phyloP scores from a whole-genome alignment of 2,113 vertebrate species.

The Gambusia holbrooki region DNA sequence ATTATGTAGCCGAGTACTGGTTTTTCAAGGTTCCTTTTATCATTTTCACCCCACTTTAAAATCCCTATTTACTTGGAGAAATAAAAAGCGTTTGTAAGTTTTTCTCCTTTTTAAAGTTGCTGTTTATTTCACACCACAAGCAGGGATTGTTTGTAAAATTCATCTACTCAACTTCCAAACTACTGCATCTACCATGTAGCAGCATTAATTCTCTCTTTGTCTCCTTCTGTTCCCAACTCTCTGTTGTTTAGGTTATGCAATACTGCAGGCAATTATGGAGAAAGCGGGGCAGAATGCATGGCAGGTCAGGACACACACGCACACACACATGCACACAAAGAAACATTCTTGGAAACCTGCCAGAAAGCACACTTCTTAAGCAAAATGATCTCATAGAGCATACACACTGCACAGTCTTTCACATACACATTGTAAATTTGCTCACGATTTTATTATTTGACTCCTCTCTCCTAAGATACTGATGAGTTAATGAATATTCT shows the following conservation, averaged over 20 bases:
- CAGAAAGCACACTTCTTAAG: constrained; percentile 19
- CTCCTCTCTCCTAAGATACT: neutral
- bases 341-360: constrained; percentile 31
- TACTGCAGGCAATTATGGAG: constrained; percentile 99
- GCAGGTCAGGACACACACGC: constrained; percentile 89
- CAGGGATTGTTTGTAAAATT: neutral
- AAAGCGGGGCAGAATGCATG: constrained; percentile 98
- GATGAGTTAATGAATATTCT: neutral
- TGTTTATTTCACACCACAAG: constrained; percentile 1
- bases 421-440: neutral
- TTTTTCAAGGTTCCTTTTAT: too few relatives aligned
- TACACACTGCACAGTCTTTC: neutral
- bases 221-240: constrained; percentile 38
- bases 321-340: constrained; percentile 57
- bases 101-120: constrained; percentile 4
- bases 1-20: too few relatives aligned
- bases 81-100: neutral
- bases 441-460: constrained; percentile 13
- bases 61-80: constrained; percentile 18
- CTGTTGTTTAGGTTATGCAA: constrained; percentile 90
- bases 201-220: constrained; percentile 25
- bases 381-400: neutral
- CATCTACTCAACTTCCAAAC: constrained; percentile 14
- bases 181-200: constrained; percentile 9
- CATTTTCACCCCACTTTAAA: neutral